Percentiles rank a stretch among this genome's conserved stretches.
Evolutionary conservation across 2,113 vertebrate species (phyloP).

Genomic region (Vidua macroura): DNA sequence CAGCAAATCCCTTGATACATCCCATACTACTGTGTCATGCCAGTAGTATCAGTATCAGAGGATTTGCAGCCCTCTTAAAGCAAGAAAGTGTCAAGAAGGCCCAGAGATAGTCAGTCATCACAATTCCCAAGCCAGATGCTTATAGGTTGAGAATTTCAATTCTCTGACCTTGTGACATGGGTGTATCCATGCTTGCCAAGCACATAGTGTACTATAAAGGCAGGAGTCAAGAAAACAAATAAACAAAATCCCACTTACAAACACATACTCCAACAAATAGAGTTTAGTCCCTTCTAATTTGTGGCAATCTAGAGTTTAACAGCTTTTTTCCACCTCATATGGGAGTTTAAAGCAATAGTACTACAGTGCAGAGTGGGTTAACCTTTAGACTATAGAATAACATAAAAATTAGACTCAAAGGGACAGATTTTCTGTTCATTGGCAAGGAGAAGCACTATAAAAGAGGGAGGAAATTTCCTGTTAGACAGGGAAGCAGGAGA

Average conservation of each 20-base stretch:
- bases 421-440: background rate
- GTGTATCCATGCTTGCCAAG: background rate
- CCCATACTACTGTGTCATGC: background rate
- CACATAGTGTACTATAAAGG: background rate
- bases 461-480: conserved; percentile 35
- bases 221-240: background rate
- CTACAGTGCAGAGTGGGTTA: background rate
- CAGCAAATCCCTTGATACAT: background rate
- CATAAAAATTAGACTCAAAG: background rate
- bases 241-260: background rate
- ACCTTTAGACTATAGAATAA: background rate
- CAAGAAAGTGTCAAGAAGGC: background rate
- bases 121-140: background rate
- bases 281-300: background rate
- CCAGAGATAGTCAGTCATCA: background rate
- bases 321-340: background rate
- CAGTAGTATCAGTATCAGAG: too few species aligned
- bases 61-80: background rate
- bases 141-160: background rate
- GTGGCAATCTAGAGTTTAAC: background rate
- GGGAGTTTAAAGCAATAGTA: background rate
- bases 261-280: background rate
- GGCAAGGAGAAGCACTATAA: background rate
- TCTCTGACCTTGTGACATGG: background rate
- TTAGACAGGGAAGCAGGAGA: background rate